Base-by-base conservation (phyloP, 2,113 vertebrate genomes). In the Nymphicus hollandicus region DNA sequence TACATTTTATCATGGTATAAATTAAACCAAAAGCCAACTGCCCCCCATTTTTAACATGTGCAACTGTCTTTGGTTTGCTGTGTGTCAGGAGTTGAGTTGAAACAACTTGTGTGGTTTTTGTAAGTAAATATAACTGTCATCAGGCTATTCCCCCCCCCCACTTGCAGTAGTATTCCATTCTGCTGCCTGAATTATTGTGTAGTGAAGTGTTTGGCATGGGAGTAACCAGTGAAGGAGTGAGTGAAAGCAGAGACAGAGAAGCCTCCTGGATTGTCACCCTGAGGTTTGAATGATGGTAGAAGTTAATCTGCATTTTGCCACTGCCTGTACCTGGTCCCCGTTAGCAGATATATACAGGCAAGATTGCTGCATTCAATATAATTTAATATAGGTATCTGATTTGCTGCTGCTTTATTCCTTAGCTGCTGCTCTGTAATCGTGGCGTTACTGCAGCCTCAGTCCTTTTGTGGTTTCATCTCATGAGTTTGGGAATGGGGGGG, bases 351-450 rank as follows among this genome's bases (percentile, higher is more conserved):
- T 3, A 13, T 24, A n/a, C 17, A 19, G 43, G 27, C 25, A 35
- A 78, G 58, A 44, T 71, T 81, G 55, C 53, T 81, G 49, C 2
- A 0, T 63, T 81, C 50, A 43, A 6, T 78, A 39, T 58, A 61
- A 74, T 66, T 83, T 81, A 77, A 39, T 84, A n/a, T 3, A 47
- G 37, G 20, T 63, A 31, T 49, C 92, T 88, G 88, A 66, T 86
- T 92, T 84, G 24, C 46, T 92, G 50, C 22, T 85, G 46, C 71
- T 91, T 92, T 83, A 58, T 93, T 97, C 46, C 58, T 73, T 73
- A 77, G 39, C 33, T 71, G 1, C 65, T 81, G 2, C 27, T 81
- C 52, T 87, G 16, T 66, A 71, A 64, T 88, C 16, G 3, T 63
- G 83, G 18, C 12, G 47, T 86, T 92, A 55, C 72, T 83, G 55